A percentile compares a stretch with the other conserved stretches of the same genome.
Evolutionary conservation across 2,113 vertebrate species (phyloP).

Genomic region (Hippocampus guttulatus): DNA sequence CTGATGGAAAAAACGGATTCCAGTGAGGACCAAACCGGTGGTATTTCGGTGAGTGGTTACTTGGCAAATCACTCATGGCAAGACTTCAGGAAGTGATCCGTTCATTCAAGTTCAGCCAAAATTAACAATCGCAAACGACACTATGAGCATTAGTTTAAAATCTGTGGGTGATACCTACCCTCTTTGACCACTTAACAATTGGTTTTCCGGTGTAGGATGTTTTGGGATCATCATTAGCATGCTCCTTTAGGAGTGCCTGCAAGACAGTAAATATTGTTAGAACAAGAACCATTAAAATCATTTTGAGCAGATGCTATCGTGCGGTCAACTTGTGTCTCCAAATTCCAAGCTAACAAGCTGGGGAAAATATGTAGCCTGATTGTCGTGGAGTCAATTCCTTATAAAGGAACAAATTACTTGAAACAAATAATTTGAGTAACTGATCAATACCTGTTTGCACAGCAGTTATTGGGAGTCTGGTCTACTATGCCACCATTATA

Average conservation of each 20-base stretch:
- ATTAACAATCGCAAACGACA: background rate
- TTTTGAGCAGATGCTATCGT: background rate
- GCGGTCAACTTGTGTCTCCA: background rate
- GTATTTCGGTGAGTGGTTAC: no score
- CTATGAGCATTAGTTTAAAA: background rate
- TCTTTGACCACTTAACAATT: slow-evolving; percentile 92
- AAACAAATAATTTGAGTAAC: no score
- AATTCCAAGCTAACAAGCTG: background rate
- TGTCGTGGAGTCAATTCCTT: background rate
- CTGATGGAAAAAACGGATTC: no score
- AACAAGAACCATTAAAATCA: background rate
- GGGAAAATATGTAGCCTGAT: background rate
- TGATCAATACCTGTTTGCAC: no score
- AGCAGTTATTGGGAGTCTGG: no score
- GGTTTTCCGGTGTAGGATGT: slow-evolving; percentile 90
- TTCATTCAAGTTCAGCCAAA: no score
- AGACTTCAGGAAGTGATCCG: no score
- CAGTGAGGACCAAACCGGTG: no score
- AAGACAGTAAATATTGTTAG: background rate
- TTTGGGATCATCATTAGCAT: slow-evolving; percentile 83
- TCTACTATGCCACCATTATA: no score
- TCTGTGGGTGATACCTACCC: slow-evolving; percentile 68
- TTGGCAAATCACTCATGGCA: no score
- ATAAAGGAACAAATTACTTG: no score
- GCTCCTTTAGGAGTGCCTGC: slow-evolving; percentile 86